Evolutionary conservation across 1,140 invertebrate species (phyloP).

Genomic region (Meloidogyne hapla): DNA sequence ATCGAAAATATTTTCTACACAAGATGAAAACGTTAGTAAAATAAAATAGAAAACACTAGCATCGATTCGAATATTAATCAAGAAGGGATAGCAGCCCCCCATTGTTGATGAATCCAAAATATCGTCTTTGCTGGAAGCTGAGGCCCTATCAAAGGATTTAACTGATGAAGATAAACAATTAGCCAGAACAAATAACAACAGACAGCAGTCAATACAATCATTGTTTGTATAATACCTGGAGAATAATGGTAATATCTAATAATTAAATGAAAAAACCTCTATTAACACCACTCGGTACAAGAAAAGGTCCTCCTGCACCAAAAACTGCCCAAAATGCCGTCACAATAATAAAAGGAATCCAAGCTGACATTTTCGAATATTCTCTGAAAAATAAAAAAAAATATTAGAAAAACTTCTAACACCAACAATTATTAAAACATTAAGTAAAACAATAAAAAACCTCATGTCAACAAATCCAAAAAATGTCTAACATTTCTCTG

Average conservation of each 20-base stretch:
- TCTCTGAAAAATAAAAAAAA: slow-evolving; percentile 7
- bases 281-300: slow-evolving; percentile 62
- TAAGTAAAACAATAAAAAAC: background rate
- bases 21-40: slow-evolving; percentile 4
- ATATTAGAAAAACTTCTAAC: background rate
- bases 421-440: background rate
- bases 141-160: slow-evolving; percentile 63
- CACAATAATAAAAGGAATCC: slow-evolving; percentile 59
- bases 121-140: slow-evolving; percentile 63
- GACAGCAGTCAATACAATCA: slow-evolving; percentile 63
- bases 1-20: slow-evolving; percentile 12
- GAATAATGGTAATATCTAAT: background rate
- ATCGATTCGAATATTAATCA: background rate
- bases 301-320: slow-evolving; percentile 59
- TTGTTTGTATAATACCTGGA: slow-evolving; percentile 63
- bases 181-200: slow-evolving; percentile 64
- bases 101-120: slow-evolving; percentile 58
- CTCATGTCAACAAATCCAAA: too few species aligned
- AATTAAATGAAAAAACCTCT: slow-evolving; percentile 45
- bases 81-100: slow-evolving; percentile 48
- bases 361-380: slow-evolving; percentile 54
- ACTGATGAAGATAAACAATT: slow-evolving; percentile 62
- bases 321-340: slow-evolving; percentile 61
- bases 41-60: slow-evolving; percentile 11
- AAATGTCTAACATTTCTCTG: too few species aligned